Conservation (phyloP, 2,797 vertebrate genomes). For the Channa striata region DNA sequence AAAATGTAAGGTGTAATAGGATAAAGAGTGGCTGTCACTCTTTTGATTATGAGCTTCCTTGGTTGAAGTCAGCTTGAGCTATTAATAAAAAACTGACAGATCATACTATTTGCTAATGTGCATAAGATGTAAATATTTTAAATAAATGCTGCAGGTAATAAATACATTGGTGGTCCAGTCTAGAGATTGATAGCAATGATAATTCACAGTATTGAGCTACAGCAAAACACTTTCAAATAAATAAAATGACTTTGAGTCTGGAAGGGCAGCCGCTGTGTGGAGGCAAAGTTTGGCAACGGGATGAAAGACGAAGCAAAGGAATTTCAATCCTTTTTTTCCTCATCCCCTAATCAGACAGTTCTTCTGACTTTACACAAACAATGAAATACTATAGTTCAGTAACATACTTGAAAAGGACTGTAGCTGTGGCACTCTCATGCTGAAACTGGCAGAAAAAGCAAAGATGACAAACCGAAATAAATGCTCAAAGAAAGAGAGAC, state of each 20-base stretch:
- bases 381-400: background rate
- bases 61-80: slow-evolving; percentile 20
- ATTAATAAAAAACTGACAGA: slow-evolving; percentile 42
- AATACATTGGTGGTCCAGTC: slow-evolving; percentile 45
- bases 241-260: slow-evolving; percentile 37
- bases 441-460: slow-evolving; percentile 22
- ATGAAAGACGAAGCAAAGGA: background rate
- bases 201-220: slow-evolving; percentile 50
- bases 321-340: too few species aligned
- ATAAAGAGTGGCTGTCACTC: slow-evolving; percentile 39
- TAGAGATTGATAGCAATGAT: slow-evolving; percentile 43
- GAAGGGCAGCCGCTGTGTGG: slow-evolving; percentile 13
- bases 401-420: background rate
- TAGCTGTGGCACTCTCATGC: slow-evolving; percentile 6
- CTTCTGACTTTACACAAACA: slow-evolving; percentile 1
- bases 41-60: slow-evolving; percentile 23
- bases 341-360: background rate
- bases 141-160: slow-evolving; percentile 56
- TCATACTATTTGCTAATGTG: slow-evolving; percentile 51
- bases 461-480: slow-evolving; percentile 26
- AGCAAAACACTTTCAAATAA: slow-evolving; percentile 55
- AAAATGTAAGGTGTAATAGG: slow-evolving; percentile 17
- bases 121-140: slow-evolving; percentile 57
- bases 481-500: slow-evolving; percentile 13
- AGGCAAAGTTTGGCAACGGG: slow-evolving; percentile 5